Conservation (phyloP, 2,888 invertebrate species). For the Drosophila rubida region DNA sequence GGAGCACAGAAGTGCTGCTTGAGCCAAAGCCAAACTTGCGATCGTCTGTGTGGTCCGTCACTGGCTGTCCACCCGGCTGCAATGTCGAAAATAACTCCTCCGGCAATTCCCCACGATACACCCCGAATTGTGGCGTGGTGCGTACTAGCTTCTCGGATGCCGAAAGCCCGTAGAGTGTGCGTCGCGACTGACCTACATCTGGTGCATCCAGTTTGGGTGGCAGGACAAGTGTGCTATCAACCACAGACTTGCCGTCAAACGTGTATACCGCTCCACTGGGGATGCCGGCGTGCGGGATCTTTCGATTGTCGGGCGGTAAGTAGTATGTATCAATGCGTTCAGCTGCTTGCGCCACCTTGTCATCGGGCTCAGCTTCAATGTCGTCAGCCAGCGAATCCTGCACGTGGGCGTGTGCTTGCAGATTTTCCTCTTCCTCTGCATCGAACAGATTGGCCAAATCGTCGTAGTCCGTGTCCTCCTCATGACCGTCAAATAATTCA, state of each 20-base stretch:
- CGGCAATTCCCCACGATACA: conserved; percentile 90
- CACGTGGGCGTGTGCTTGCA: conserved; percentile 42
- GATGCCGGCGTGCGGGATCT: conserved; percentile 74
- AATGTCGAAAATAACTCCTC: conserved; percentile 84
- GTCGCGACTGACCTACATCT: conserved; percentile 56
- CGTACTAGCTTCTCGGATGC: conserved; percentile 88
- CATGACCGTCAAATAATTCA: conserved; percentile 10
- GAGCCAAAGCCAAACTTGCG: conserved; percentile 21
- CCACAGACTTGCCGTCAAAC: conserved; percentile 91
- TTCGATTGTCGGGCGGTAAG: conserved; percentile 88
- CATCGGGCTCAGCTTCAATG: conserved; percentile 78
- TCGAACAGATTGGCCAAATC: conserved; percentile 56
- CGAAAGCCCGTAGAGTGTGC: conserved; percentile 81
- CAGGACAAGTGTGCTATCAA: conserved; percentile 88
- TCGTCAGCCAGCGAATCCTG: conserved; percentile 67
- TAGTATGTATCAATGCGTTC: conserved; percentile 90
- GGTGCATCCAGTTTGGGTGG: conserved; percentile 80
- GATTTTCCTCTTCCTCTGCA: conserved; percentile 39
- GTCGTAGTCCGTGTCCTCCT: conserved; percentile 48
- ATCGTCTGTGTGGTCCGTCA: conserved; percentile 68
- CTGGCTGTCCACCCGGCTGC: conserved; percentile 62
- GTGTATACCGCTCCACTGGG: conserved; percentile 88
- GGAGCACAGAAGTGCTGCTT: conserved; percentile 23
- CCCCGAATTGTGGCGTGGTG: conserved; percentile 90
- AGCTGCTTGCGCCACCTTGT: conserved; percentile 86